Conservation (phyloP, 2,113 vertebrate genomes). For the Oreochromis spilurus region DNA sequence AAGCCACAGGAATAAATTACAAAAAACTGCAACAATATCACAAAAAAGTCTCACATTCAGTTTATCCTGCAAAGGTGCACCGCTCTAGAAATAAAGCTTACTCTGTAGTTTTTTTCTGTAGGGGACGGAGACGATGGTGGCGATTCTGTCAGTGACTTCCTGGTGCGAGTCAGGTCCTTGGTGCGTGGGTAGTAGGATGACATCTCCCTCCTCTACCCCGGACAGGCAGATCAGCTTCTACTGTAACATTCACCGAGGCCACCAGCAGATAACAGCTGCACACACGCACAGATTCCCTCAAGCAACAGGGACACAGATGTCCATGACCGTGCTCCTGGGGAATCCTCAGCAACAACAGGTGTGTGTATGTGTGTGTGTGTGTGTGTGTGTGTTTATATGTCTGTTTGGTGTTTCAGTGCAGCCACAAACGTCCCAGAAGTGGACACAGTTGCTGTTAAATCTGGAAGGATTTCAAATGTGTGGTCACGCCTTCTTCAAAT, state of each 20-base stretch:
- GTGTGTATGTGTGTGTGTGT: background rate
- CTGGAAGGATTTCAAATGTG: slow-evolving; percentile 4
- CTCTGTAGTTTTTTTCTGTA: slow-evolving; percentile 89
- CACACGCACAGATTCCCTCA: slow-evolving; percentile 28
- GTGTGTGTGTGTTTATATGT: background rate
- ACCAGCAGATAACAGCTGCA: slow-evolving; percentile 28
- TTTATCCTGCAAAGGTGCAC: background rate
- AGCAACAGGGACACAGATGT: slow-evolving; percentile 30
- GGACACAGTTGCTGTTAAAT: background rate
- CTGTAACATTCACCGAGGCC: slow-evolving; percentile 6
- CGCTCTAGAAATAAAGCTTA: slow-evolving; percentile 66
- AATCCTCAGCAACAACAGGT: slow-evolving; percentile 60
- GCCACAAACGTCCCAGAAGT: background rate
- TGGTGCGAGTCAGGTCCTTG: slow-evolving; percentile 88
- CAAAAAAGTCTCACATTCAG: background rate
- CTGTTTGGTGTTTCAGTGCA: slow-evolving; percentile 13
- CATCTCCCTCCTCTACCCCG: slow-evolving; percentile 71
- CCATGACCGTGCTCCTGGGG: slow-evolving; percentile 42
- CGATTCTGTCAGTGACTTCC: slow-evolving; percentile 88
- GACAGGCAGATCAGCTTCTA: slow-evolving; percentile 22
- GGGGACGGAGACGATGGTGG: slow-evolving; percentile 89
- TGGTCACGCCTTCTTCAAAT: slow-evolving; percentile 11
- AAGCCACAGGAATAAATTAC: background rate
- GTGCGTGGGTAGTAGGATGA: slow-evolving; percentile 85
- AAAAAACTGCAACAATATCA: background rate